These are phyloP conservation scores for Perca flavescens DNA, from an alignment of 2,113 vertebrate species.

Conservation along the genomic window DNA sequence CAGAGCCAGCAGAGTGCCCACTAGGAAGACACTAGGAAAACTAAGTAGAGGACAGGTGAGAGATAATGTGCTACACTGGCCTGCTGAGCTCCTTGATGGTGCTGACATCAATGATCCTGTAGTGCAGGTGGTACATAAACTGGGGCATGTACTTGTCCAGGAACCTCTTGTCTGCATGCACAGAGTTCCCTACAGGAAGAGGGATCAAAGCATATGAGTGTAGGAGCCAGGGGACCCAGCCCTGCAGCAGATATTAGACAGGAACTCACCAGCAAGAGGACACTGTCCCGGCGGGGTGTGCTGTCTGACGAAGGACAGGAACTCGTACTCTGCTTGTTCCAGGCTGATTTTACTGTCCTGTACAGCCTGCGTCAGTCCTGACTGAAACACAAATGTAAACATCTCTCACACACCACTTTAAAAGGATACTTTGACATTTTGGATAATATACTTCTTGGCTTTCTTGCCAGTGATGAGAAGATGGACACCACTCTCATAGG, in stretches of 20 bases:
- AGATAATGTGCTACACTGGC: conserved; percentile 64
- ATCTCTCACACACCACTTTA: background rate
- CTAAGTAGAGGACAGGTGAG: too few relatives aligned
- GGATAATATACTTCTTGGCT: background rate
- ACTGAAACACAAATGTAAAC: conserved; percentile 82
- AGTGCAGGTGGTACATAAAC: conserved; percentile 91
- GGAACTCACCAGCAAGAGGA: conserved; percentile 92
- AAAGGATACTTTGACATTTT: background rate
- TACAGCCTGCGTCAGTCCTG: conserved; percentile 95
- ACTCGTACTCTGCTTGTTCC: conserved; percentile 95
- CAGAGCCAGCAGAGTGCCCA: too few relatives aligned
- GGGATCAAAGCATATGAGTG: background rate
- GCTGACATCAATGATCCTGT: conserved; percentile 96
- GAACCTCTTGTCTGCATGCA: conserved; percentile 92
- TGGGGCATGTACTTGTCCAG: conserved; percentile 98
- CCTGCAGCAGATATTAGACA: background rate
- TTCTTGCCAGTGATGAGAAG: background rate
- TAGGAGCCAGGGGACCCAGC: background rate
- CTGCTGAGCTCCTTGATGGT: conserved; percentile 98
- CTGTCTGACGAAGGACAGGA: conserved; percentile 94
- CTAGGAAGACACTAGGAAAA: too few relatives aligned
- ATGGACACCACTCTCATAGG: background rate
- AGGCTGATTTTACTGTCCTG: conserved; percentile 91
- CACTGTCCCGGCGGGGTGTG: conserved; percentile 95
- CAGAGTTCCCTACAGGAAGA: conserved; percentile 82